A percentile compares a stretch with the other conserved stretches of the same genome.
Evolutionary conservation across 2,797 vertebrate species (phyloP).

Genomic region (Xiphophorus birchmanni): DNA sequence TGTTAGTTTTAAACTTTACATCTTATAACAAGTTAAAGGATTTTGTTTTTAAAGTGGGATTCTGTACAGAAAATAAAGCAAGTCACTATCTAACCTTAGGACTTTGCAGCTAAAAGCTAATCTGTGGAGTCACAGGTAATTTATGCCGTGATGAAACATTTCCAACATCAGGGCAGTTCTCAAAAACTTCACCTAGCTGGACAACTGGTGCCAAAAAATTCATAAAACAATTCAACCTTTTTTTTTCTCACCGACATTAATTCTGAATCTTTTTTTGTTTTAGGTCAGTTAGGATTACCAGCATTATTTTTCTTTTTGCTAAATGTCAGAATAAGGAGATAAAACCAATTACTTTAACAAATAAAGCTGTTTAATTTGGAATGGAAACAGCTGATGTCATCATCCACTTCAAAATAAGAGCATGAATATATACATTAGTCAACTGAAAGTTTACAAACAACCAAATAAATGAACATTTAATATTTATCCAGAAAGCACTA

Average conservation of each 20-base stretch:
- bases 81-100: not conserved
- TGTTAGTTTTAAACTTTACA: conserved; percentile 45
- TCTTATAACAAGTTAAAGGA: conserved; percentile 29
- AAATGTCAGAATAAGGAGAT: not conserved
- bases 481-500: not conserved
- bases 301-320: not conserved
- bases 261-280: not conserved
- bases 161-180: not conserved
- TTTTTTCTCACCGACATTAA: not conserved
- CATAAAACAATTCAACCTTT: not conserved
- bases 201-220: not conserved
- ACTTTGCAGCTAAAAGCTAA: not conserved
- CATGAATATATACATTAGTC: too few species aligned
- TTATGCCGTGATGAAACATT: not conserved
- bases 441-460: too few species aligned
- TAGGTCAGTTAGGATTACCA: not conserved
- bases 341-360: not conserved
- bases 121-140: not conserved
- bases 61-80: not conserved
- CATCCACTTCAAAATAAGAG: too few species aligned
- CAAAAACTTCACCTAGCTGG: not conserved
- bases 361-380: not conserved
- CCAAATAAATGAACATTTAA: too few species aligned
- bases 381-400: not conserved
- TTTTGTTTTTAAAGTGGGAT: not conserved